phyloP scores from a whole-genome alignment of 1,140 invertebrate genomes.

The Caenorhabditis briggsae region DNA sequence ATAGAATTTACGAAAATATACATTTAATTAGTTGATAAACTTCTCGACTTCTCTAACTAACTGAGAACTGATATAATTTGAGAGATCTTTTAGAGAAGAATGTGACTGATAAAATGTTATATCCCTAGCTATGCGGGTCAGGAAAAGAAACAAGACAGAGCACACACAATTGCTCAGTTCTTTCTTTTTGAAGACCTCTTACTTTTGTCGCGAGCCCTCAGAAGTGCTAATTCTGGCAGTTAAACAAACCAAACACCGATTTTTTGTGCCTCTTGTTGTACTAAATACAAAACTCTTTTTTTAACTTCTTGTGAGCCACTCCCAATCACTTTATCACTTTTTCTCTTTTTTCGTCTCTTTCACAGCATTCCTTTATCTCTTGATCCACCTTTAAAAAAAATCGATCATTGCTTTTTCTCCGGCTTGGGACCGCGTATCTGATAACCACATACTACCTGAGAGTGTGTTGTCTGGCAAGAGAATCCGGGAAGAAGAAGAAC shows the following conservation, averaged over 20 bases:
- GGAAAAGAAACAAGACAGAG: conserved; percentile 5
- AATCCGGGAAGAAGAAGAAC: background rate
- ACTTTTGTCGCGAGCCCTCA: background rate
- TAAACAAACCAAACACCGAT: conserved; percentile 33
- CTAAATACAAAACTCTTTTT: conserved; percentile 19
- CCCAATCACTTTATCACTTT: conserved; percentile 14
- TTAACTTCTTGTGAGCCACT: background rate
- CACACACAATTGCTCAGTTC: background rate
- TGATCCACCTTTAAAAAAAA: background rate
- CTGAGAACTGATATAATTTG: no score
- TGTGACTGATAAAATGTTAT: no score
- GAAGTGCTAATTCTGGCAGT: conserved; percentile 44
- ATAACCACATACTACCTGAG: conserved; percentile 7
- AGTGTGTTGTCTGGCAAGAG: conserved; percentile 22
- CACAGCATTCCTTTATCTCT: conserved; percentile 30
- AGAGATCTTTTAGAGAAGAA: no score
- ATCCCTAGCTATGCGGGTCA: no score
- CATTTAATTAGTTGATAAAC: no score
- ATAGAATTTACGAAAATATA: no score
- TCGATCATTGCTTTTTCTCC: conserved; percentile 33
- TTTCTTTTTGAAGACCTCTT: background rate
- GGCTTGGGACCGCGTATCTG: conserved; percentile 34
- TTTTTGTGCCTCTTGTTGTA: conserved; percentile 21
- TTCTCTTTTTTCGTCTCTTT: conserved; percentile 1
- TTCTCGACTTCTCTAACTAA: no score